A percentile compares a stretch with the other conserved stretches of the same genome.
Conservation (phyloP, 2,888 invertebrate species). For the Mellilla xanthometata region DNA sequence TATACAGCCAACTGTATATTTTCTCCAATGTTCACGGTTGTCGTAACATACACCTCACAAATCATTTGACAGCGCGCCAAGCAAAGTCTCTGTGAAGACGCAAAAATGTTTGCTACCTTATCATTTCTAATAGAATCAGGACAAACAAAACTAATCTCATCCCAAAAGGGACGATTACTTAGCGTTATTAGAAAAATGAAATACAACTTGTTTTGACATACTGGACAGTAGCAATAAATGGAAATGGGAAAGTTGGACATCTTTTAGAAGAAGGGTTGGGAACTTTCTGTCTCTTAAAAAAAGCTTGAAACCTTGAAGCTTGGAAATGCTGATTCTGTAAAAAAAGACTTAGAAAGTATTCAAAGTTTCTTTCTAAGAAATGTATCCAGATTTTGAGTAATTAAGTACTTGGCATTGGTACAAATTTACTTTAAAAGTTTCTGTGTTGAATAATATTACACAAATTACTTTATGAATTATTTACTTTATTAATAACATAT, state of each 20-base stretch:
- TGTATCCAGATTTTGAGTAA: too few relatives aligned
- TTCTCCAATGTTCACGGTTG: conserved; percentile 27
- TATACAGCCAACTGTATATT: conserved; percentile 17
- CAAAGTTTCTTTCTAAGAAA: too few relatives aligned
- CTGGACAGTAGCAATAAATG: neutral
- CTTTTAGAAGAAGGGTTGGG: neutral
- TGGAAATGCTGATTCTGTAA: too few relatives aligned
- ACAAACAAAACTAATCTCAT: conserved; percentile 22
- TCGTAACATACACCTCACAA: conserved; percentile 36
- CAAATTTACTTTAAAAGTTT: too few relatives aligned
- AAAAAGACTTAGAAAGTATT: too few relatives aligned
- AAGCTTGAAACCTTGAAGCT: too few relatives aligned
- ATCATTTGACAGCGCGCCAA: conserved; percentile 33
- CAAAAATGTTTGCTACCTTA: too few relatives aligned
- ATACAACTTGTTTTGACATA: conserved; percentile 6
- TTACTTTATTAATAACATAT: too few relatives aligned
- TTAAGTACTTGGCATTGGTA: too few relatives aligned
- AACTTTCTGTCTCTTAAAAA: too few relatives aligned
- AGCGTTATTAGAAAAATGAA: conserved; percentile 23
- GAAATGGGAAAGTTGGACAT: conserved; percentile 5
- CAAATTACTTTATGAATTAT: too few relatives aligned
- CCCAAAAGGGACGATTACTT: conserved; percentile 18
- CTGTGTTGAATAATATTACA: too few relatives aligned
- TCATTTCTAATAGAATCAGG: conserved; percentile 19
- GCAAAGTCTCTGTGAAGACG: conserved; percentile 11